Base-by-base conservation (phyloP, 2,797 vertebrate genomes). In the Microctenopoma lineatum region DNA sequence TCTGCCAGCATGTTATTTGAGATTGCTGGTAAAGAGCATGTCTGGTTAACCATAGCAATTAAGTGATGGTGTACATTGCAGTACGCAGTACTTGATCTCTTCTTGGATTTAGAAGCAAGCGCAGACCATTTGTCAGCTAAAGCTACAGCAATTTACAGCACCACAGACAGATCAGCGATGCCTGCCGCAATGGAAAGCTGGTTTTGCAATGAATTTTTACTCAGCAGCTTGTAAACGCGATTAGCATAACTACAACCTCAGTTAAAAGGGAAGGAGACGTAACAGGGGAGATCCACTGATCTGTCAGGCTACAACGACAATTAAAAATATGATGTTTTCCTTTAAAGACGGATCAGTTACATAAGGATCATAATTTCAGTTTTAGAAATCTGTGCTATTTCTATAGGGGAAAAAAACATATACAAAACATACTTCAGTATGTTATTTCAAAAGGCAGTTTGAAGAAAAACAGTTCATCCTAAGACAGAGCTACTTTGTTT, bases 231-330 rank as follows among this genome's bases (percentile, higher is more conserved):
- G 52, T 70, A 81, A 82, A 77, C 77, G 79, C 39, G 36, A 88
- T 84, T 82, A 84, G 83, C 65, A 21, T 14, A 70, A 85, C 47
- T 48, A 26, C 39, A 70, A 50, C 18, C 25, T 12, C 48, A 67
- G 68, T 75, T 63, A 60, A 45, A 70, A 60, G 27, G 1, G 0
- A 58, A 50, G 21, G 45, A 45, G 7, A 60, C 44, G 73, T 67
- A 44, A 75, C 60, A 70, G 12, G 18, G 68, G n/a, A 52, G 53
- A 69, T 32, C 42, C 60, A 61, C 11, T 34, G 26, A 78, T 87
- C 85, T 86, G 70, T 73, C 72, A 62, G 50, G 77, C 83, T 87
- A 84, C 59, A 84, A 66, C 75, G 55, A 59, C 0, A 50, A 66
- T 5, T 32, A 32, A 32, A 32, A 32, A 32, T 32, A 32, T 32